Evolutionary conservation across 2,888 invertebrate genomes (phyloP), one percentile per base, ranked within the genome.

Genomic region (Gryllus longicercus): DNA sequence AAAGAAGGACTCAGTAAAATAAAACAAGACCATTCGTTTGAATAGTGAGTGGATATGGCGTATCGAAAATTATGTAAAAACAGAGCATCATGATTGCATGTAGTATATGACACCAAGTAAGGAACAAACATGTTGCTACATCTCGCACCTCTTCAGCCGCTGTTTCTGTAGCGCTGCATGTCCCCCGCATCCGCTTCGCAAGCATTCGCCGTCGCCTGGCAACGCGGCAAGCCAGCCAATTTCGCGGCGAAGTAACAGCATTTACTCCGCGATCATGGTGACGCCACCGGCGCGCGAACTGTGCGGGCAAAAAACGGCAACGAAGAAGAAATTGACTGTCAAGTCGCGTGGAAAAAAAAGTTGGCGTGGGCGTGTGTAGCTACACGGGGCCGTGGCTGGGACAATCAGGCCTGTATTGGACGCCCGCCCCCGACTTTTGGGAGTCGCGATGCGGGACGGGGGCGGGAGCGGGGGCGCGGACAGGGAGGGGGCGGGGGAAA

Each of bases 311-410:
- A 63, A 63, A 63, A 14, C 63, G 16, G 11, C 14, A 14, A n/a
- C 63, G 63, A n/a, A 63, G 63, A 63, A 63, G 63, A 63, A 63
- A 63, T 63, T 63, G 63, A 63, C 63, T 63, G 63, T 63, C 63
- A 63, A 63, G 63, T n/a, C 63, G 63, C 16, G 63, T 63, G 63
- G 63, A n/a, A n/a, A 63, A 63, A 63, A 63, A 63, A 63, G 63
- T 63, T 63, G 14, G 63, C 63, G 63, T 14, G 5, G 63, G 63
- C n/a, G 63, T 63, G 38, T 38, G 38, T 38, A 38, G 38, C 38
- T 38, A 38, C 38, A 63, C 63, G 14, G 63, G 63, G 63, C 38
- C 38, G 38, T 38, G 63, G 63, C 63, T 63, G 63, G 63, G 63
- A 8, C 63, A 63, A 63, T 63, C 63, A 63, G n/a, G 63, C 5